These are phyloP conservation scores for Thalassaphorura encarpata DNA, from an alignment of 1,140 invertebrate species.

Conservation along the genomic window DNA sequence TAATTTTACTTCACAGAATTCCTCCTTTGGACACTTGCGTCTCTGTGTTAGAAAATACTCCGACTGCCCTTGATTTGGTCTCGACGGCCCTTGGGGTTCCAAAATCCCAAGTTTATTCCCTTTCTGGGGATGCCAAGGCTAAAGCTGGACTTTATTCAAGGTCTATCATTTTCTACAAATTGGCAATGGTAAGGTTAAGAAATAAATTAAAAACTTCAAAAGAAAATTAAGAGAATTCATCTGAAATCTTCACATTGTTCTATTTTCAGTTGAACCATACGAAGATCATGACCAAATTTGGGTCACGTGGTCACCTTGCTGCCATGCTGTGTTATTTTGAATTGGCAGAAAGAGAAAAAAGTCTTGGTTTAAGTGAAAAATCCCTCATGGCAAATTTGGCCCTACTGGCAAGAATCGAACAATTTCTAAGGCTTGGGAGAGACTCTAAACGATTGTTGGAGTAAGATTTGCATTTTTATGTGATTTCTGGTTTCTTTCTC, in stretches of 20 bases:
- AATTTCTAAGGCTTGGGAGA: conserved; percentile 20
- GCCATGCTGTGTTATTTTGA: conserved; percentile 32
- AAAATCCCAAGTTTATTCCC: conserved; percentile 20
- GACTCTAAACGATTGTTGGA: conserved; percentile 19
- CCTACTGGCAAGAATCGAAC: conserved; percentile 22
- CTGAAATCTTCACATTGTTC: background rate
- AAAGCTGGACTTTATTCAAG: conserved; percentile 31
- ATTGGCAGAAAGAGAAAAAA: conserved; percentile 28
- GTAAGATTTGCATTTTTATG: conserved; percentile 9
- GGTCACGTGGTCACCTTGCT: conserved; percentile 26
- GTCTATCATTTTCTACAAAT: conserved; percentile 30
- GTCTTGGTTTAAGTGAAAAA: conserved; percentile 17
- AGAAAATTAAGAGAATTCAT: background rate
- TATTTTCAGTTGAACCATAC: conserved; percentile 20
- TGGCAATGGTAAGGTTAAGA: conserved; percentile 25
- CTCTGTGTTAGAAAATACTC: conserved; percentile 24
- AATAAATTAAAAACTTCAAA: background rate
- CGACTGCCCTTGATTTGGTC: conserved; percentile 21
- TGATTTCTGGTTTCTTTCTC: background rate
- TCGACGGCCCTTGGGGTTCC: conserved; percentile 27
- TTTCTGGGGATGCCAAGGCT: conserved; percentile 26
- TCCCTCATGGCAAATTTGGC: conserved; percentile 25
- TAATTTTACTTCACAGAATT: too few relatives aligned
- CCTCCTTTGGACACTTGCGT: conserved; percentile 23
- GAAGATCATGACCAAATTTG: conserved; percentile 31